phyloP scores from a whole-genome alignment of 1,140 invertebrate genomes.

The Drosophila sturtevanti region DNA sequence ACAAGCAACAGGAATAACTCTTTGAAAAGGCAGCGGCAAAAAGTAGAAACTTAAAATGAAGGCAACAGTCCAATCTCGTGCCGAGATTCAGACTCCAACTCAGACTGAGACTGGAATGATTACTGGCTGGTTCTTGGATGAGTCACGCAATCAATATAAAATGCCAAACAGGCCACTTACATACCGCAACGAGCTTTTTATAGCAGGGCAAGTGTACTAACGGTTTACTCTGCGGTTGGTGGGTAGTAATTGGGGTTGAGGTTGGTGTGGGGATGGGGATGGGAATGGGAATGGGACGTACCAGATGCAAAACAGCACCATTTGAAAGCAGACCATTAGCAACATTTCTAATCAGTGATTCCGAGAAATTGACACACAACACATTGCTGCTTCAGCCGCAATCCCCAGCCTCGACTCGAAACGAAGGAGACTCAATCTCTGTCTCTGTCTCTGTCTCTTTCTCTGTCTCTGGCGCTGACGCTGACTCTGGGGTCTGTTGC shows the following conservation, averaged over 20 bases:
- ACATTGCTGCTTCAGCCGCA: not conserved
- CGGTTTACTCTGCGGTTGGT: conserved; percentile 4
- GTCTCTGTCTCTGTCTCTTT: not conserved
- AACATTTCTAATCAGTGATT: conserved; percentile 71
- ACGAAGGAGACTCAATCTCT: not conserved
- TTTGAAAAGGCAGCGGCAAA: not conserved
- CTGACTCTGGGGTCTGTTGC: conserved; percentile 3
- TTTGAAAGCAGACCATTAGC: conserved; percentile 45
- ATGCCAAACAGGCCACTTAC: conserved; percentile 25
- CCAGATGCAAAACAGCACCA: conserved; percentile 6
- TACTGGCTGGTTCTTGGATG: conserved; percentile 26
- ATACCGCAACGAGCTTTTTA: conserved; percentile 9
- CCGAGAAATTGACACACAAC: conserved; percentile 54
- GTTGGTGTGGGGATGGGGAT: not conserved
- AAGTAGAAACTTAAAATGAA: not conserved
- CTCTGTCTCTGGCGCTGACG: not conserved
- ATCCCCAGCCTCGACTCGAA: conserved; percentile 5
- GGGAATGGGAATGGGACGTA: not conserved
- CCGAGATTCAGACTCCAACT: not conserved
- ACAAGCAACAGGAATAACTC: not conserved
- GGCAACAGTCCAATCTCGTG: not conserved
- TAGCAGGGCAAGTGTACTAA: conserved; percentile 12
- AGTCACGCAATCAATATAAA: conserved; percentile 60
- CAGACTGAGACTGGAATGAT: not conserved
- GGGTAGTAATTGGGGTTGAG: not conserved